Conservation (phyloP, 2,797 vertebrate genomes). For the Chelonia mydas region DNA sequence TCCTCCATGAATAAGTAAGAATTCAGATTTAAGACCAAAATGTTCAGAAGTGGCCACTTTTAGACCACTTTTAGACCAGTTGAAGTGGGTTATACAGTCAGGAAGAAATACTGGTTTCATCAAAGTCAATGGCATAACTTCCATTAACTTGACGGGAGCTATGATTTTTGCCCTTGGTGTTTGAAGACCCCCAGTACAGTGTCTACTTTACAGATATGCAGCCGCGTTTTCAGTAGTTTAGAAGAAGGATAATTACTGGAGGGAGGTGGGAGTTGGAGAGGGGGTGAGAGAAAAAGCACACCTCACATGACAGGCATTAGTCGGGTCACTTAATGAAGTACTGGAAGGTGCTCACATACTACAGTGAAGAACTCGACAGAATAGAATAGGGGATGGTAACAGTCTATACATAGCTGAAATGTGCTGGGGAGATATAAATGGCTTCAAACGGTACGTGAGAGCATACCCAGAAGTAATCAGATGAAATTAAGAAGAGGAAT, state of each 20-base stretch:
- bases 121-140: not conserved
- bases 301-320: not conserved
- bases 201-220: not conserved
- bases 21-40: not conserved
- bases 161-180: fast-evolving
- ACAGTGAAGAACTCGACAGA: not conserved
- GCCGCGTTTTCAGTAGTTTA: not conserved
- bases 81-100: fast-evolving
- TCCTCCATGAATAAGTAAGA: not conserved
- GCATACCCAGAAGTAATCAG: not conserved
- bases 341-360: not conserved
- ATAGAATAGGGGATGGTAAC: not conserved
- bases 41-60: not conserved
- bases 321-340: not conserved
- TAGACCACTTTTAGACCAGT: not conserved
- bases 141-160: fast-evolving
- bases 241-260: not conserved
- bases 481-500: not conserved
- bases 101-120: not conserved
- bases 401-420: not conserved
- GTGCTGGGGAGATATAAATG: not conserved
- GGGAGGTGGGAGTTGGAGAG: not conserved
- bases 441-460: not conserved
- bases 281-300: not conserved
- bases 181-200: not conserved